Evolutionary conservation across 2,888 invertebrate genomes (phyloP).

Genomic region (Eucera pruinosa): DNA sequence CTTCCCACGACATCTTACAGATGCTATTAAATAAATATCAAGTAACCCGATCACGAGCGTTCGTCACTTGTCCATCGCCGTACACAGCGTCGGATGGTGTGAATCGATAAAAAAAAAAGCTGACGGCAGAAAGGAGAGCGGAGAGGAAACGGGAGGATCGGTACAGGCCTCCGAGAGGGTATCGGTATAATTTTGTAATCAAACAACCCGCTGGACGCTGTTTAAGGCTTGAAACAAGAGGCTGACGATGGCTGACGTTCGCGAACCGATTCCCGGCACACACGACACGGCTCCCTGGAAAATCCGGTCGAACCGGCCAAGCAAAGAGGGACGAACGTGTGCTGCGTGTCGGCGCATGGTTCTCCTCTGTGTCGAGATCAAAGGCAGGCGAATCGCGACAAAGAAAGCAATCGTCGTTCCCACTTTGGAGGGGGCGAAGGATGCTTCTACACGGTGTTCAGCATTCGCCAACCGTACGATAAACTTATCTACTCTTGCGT

Average conservation of each 20-base stretch:
- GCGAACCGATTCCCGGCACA: conserved; percentile 42
- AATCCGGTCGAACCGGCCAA: conserved; percentile 69
- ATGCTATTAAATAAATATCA: background rate
- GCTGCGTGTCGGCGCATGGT: conserved; percentile 45
- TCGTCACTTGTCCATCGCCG: conserved; percentile 1
- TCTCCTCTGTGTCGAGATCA: conserved; percentile 62
- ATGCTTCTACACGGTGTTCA: background rate
- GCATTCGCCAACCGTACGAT: too few relatives aligned
- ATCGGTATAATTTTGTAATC: conserved; percentile 55
- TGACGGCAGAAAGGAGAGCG: too few relatives aligned
- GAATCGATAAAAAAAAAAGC: conserved; percentile 12
- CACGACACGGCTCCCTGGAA: conserved; percentile 52
- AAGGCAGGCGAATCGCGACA: conserved; percentile 66
- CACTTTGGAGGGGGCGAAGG: conserved; percentile 1
- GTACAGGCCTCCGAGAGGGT: too few relatives aligned
- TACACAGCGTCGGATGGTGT: conserved; percentile 6
- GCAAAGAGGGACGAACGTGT: conserved; percentile 18
- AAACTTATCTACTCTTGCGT: too few relatives aligned
- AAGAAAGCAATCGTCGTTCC: conserved; percentile 65
- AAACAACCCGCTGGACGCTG: conserved; percentile 42
- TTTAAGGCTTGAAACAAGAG: conserved; percentile 54
- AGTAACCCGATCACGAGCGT: conserved; percentile 9
- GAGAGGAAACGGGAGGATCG: background rate
- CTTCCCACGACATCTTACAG: background rate
- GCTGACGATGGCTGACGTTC: conserved; percentile 34